phyloP scores from a whole-genome alignment of 2,888 invertebrate species.

The Lithophane semibrunnea region DNA sequence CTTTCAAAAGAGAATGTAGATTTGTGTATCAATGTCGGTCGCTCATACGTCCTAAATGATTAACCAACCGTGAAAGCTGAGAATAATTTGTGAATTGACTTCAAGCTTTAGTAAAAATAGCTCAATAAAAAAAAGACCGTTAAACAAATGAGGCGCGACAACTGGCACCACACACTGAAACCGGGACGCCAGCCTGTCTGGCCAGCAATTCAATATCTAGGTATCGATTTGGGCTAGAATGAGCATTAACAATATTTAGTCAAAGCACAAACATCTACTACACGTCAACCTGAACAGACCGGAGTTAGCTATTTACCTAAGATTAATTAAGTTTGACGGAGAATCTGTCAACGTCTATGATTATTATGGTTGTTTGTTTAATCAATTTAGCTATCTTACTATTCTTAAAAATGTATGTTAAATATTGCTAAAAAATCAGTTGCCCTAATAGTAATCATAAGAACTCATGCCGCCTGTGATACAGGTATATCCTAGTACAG shows the following conservation, averaged over 20 bases:
- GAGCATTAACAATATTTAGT: conserved; percentile 61
- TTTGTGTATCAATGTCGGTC: background rate
- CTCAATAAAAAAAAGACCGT: background rate
- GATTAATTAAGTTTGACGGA: background rate
- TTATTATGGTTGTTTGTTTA: background rate
- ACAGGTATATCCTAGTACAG: too few relatives aligned
- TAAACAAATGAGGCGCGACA: conserved; percentile 45
- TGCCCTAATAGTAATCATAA: too few relatives aligned
- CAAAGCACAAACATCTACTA: background rate
- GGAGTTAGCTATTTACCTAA: background rate
- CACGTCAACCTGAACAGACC: background rate
- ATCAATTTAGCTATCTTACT: background rate
- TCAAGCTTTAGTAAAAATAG: background rate
- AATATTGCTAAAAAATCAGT: too few relatives aligned
- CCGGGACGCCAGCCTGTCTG: conserved; percentile 81
- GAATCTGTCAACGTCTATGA: background rate
- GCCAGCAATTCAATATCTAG: conserved; percentile 72
- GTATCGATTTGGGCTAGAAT: conserved; percentile 81
- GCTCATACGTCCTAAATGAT: background rate
- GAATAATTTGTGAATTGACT: too few relatives aligned
- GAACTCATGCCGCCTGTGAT: too few relatives aligned
- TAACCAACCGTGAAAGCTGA: background rate
- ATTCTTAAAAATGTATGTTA: too few relatives aligned
- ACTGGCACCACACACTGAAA: conserved; percentile 57
- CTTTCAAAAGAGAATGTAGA: background rate